Evolutionary conservation across 1,140 invertebrate species (phyloP).

Genomic region (Bombus fervidus): DNA sequence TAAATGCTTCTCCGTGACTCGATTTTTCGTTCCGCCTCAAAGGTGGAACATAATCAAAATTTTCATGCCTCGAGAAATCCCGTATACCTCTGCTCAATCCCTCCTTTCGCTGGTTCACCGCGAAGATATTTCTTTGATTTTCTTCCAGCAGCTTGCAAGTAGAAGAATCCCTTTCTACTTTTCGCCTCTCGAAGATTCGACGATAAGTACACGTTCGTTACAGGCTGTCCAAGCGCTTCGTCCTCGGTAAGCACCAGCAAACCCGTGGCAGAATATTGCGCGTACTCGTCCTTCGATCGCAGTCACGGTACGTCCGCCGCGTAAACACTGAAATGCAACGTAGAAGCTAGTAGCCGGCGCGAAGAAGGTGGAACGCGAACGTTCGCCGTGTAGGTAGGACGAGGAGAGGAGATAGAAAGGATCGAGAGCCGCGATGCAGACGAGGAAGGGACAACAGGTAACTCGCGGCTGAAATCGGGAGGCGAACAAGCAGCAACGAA

Average conservation of each 20-base stretch:
- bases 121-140: neutral
- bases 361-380: slow-evolving; percentile 31
- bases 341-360: slow-evolving; percentile 55
- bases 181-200: neutral
- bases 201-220: neutral
- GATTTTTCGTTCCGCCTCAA: slow-evolving; percentile 18
- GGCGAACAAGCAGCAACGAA: neutral
- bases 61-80: neutral
- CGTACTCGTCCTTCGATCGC: slow-evolving; percentile 23
- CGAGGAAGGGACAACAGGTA: slow-evolving; percentile 29
- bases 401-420: slow-evolving; percentile 24
- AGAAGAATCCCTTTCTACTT: neutral
- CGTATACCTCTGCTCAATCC: too few relatives aligned
- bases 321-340: slow-evolving; percentile 61
- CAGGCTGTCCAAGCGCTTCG: neutral
- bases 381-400: slow-evolving; percentile 6
- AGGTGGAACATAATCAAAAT: slow-evolving; percentile 8
- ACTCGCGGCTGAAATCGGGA: slow-evolving; percentile 25
- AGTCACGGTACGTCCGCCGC: slow-evolving; percentile 26
- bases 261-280: neutral
- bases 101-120: neutral
- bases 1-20: neutral
- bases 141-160: too few relatives aligned
- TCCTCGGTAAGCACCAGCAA: neutral
- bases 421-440: neutral